phyloP scores from a whole-genome alignment of 2,797 vertebrate genomes.

The Phrynocephalus forsythii region DNA sequence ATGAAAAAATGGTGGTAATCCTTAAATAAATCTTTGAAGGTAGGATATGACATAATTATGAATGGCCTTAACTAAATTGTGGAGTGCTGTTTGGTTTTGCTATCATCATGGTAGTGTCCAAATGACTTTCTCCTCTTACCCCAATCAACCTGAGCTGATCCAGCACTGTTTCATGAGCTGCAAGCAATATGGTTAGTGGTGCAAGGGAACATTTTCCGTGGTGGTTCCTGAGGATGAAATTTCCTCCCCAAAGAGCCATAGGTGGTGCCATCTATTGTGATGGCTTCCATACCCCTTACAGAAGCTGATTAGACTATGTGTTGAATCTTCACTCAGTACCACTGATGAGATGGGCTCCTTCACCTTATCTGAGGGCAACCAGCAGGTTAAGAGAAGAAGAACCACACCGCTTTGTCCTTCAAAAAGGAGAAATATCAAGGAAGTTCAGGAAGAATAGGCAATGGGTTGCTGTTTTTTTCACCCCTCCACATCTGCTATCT shows the following conservation, averaged over 20 bases:
- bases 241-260: neutral
- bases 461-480: no score
- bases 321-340: no score
- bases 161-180: neutral
- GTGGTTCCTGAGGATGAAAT: neutral
- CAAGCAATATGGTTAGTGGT: neutral
- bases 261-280: neutral
- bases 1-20: neutral
- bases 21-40: neutral
- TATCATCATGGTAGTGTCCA: neutral
- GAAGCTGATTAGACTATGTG: no score
- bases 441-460: no score
- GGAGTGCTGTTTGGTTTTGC: neutral
- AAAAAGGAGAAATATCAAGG: no score
- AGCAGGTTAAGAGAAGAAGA: no score
- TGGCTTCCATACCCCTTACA: no score
- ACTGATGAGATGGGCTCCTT: no score
- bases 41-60: neutral
- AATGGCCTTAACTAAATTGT: neutral
- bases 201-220: neutral
- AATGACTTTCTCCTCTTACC: neutral
- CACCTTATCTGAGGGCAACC: no score
- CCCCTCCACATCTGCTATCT: no score
- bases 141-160: neutral
- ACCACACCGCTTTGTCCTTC: no score